Percentiles rank a stretch among this genome's conserved stretches.
Conservation (phyloP, 2,113 vertebrate species). For the Ardeotis arabs region DNA sequence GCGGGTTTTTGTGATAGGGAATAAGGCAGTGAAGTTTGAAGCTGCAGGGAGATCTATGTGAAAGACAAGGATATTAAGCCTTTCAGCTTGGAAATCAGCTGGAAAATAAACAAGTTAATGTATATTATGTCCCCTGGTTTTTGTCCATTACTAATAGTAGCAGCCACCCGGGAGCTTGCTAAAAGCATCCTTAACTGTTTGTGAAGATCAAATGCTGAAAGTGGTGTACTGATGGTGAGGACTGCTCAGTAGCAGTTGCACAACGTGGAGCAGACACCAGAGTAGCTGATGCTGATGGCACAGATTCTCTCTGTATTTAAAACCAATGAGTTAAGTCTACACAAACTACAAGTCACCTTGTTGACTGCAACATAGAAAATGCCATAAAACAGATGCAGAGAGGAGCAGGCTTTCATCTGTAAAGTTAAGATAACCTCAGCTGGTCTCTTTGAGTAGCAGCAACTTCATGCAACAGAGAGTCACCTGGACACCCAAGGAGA, state of each 20-base stretch:
- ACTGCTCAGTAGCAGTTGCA: not conserved
- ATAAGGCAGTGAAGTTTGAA: not conserved
- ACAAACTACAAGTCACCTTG: not conserved
- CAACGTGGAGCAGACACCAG: rapidly evolving
- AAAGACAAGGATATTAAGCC: not conserved
- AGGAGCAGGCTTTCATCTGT: not conserved
- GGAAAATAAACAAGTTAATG: not conserved
- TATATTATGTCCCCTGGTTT: not conserved
- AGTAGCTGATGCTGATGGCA: not conserved
- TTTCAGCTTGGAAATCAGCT: not conserved
- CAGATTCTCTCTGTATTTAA: not conserved
- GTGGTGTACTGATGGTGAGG: not conserved
- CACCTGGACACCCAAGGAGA: not conserved
- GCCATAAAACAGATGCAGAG: not conserved
- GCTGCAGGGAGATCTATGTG: not conserved
- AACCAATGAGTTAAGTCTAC: not conserved
- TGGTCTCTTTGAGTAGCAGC: not conserved
- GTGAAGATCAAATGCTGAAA: not conserved
- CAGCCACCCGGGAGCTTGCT: not conserved
- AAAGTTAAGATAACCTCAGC: not conserved
- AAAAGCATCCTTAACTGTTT: not conserved
- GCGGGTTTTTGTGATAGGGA: not conserved
- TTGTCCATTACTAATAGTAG: not conserved
- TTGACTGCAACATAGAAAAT: not conserved
- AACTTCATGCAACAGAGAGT: not conserved